Evolutionary conservation across 2,113 vertebrate genomes (phyloP).

Genomic region (Isichthys henryi): DNA sequence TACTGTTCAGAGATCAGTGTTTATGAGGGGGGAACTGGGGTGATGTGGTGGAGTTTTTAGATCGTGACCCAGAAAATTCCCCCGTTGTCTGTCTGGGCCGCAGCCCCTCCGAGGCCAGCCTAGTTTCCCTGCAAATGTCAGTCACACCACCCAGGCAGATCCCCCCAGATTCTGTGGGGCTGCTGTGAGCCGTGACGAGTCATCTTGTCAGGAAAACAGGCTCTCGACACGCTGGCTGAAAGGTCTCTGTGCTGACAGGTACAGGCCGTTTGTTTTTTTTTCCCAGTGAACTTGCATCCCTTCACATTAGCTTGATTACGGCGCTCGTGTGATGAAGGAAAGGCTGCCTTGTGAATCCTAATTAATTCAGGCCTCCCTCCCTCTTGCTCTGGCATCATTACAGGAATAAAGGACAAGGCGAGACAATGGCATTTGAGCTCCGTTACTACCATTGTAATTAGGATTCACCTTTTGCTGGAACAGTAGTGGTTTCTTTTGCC

Average conservation of each 20-base stretch:
- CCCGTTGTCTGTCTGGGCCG: background rate
- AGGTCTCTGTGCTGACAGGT: background rate
- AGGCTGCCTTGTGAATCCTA: background rate
- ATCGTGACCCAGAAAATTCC: background rate
- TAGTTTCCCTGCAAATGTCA: background rate
- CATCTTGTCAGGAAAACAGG: background rate
- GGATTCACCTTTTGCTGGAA: background rate
- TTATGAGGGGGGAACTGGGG: background rate
- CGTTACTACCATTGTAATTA: background rate
- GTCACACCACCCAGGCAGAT: background rate
- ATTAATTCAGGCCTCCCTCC: background rate
- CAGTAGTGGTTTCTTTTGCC: background rate
- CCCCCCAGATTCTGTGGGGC: no score
- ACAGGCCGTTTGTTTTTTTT: background rate
- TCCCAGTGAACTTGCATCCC: background rate
- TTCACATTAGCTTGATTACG: constrained; percentile 5
- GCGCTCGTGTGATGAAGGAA: background rate
- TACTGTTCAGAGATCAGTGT: background rate
- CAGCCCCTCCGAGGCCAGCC: background rate
- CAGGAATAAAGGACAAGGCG: background rate
- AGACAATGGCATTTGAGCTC: constrained; percentile 5
- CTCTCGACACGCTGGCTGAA: background rate
- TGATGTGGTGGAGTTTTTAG: background rate
- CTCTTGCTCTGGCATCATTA: background rate
- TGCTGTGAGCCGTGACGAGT: background rate